phyloP scores from a whole-genome alignment of 2,797 vertebrate species.

The Sebastes nivosus region DNA sequence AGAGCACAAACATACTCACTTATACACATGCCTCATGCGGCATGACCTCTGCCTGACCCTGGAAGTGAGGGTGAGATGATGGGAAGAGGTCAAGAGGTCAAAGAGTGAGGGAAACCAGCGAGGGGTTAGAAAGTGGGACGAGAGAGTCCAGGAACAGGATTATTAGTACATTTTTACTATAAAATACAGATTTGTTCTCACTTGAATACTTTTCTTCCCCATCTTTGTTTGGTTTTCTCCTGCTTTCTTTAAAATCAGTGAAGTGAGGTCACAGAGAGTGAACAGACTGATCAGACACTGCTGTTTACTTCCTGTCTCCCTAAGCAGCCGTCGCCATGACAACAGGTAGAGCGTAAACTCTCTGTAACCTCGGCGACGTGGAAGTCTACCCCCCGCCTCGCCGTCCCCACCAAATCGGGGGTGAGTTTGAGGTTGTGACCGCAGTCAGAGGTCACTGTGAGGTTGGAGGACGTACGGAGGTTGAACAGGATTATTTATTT shows the following conservation, averaged over 20 bases:
- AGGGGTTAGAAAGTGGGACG: background rate
- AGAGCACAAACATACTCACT: background rate
- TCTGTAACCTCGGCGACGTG: conserved; percentile 4
- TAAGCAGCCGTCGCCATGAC: conserved; percentile 19
- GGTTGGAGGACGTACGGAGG: background rate
- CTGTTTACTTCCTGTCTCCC: conserved; percentile 49
- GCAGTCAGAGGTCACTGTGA: conserved; percentile 21
- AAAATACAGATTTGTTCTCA: background rate
- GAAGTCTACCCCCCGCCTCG: conserved; percentile 16
- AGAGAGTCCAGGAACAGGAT: background rate
- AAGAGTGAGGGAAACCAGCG: background rate
- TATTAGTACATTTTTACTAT: background rate
- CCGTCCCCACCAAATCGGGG: background rate
- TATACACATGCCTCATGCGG: background rate
- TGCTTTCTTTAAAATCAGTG: background rate
- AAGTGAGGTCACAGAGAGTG: background rate
- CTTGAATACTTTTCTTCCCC: background rate
- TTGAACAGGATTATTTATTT: background rate
- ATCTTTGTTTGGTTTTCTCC: background rate
- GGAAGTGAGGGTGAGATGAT: conserved; percentile 21
- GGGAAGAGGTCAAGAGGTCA: conserved; percentile 22
- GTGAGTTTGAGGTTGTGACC: conserved; percentile 27
- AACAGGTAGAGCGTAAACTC: conserved; percentile 24
- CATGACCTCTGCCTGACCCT: conserved; percentile 32
- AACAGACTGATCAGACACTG: background rate